Base-by-base conservation (phyloP, 2,888 invertebrate species). In the Microctonus brassicae region DNA sequence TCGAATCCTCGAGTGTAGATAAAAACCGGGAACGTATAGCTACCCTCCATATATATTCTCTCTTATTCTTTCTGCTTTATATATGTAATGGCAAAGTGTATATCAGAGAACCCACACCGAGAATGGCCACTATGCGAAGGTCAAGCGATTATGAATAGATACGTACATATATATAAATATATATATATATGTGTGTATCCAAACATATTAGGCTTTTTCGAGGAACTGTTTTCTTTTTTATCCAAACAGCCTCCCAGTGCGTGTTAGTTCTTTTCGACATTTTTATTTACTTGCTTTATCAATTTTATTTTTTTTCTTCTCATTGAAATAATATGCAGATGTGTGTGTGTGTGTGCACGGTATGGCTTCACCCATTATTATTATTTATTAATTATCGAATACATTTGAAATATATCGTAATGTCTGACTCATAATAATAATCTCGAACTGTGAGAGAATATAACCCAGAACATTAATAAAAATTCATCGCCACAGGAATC, bases 81-180 rank as follows among this genome's bases (percentile, higher is more conserved):
- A 60, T 39, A 62, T 62, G 22, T 34, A 42, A 69, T 22, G 34
- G 39, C 75, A 73, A 73, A 76, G 75, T 76, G 47, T 47, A 47
- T 47, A 4, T 47, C 1, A n/a, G 75, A 79, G 79, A 77, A 76
- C 78, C 78, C 83, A 17, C 47, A 80, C 13, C 39, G 62, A 82
- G 86, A 86, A 85, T 82, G 86, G 81, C 80, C 82, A 82, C 83
- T 85, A 85, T 85, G 86, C 84, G 86, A 86, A 85, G 86, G 86
- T 83, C 84, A 78, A 76, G 76, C 78, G 84, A 85, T 86, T 86
- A 86, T 84, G 81, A 82, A 79, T 71, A 74, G 76, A 76, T 77
- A 29, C 26, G 26, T 13, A 26, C 5, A 20, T n/a, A 47, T n/a
- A 47, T n/a, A 47, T 36, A 36, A 9, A 36, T 10, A 36, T 9